Conservation (phyloP, 2,888 invertebrate species). For the Anorthoa munda region DNA sequence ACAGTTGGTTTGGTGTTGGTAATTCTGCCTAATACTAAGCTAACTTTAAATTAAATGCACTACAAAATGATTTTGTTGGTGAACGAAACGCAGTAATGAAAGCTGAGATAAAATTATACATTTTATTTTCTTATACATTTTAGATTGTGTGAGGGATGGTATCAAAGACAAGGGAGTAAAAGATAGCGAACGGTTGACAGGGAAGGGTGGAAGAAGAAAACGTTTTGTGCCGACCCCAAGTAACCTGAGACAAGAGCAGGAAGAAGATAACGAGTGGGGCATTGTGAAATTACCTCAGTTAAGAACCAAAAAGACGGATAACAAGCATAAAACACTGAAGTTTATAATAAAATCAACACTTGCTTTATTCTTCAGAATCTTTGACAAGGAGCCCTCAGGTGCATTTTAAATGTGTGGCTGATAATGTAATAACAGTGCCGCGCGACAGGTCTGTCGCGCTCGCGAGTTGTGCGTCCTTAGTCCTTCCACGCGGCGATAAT, state of each 20-base stretch:
- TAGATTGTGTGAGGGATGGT: too few species aligned
- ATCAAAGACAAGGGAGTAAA: too few species aligned
- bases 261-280: too few species aligned
- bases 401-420: neutral
- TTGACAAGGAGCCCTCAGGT: slow-evolving; percentile 1
- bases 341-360: neutral
- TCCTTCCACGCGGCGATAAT: neutral
- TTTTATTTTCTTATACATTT: too few species aligned
- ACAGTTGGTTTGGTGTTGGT: neutral
- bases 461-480: neutral
- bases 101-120: too few species aligned
- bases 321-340: neutral
- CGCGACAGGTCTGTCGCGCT: neutral
- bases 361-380: neutral
- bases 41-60: neutral
- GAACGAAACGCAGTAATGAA: too few species aligned
- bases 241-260: too few species aligned
- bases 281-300: neutral
- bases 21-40: neutral
- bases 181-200: too few species aligned
- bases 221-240: too few species aligned
- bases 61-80: neutral
- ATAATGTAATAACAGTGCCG: neutral
- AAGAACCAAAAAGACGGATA: neutral
- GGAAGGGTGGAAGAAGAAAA: too few species aligned